phyloP scores from a whole-genome alignment of 2,797 vertebrate species.

The Sarcophilus harrisii region DNA sequence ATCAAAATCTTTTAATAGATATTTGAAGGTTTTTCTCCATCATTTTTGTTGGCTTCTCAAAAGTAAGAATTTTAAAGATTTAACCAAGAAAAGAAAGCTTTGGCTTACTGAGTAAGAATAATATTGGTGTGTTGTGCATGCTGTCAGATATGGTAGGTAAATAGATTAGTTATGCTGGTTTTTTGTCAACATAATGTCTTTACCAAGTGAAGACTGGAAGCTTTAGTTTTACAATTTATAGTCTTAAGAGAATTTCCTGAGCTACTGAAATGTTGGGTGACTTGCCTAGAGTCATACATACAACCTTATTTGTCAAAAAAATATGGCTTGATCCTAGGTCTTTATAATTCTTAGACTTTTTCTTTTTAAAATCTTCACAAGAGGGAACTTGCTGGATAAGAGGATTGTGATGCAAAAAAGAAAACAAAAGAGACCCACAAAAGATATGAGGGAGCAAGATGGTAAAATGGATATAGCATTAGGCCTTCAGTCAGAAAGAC shows the following conservation, averaged over 20 bases:
- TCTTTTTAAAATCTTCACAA: not conserved
- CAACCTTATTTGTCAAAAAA: not conserved
- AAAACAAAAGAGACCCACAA: not conserved
- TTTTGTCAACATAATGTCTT: no score
- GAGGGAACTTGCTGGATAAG: not conserved
- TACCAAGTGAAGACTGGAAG: not conserved
- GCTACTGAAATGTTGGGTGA: not conserved
- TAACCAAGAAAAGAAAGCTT: not conserved
- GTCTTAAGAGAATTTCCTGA: not conserved
- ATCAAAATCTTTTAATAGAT: not conserved
- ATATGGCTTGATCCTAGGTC: not conserved
- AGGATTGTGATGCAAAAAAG: not conserved
- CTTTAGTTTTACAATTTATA: not conserved
- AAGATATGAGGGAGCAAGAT: not conserved
- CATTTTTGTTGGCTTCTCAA: not conserved
- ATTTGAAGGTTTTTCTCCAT: not conserved
- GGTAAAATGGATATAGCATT: not conserved
- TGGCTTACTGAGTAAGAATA: not conserved
- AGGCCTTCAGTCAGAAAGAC: not conserved
- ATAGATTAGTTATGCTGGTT: not conserved
- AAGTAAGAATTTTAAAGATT: not conserved
- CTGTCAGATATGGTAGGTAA: not conserved
- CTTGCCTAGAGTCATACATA: not conserved
- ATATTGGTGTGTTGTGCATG: not conserved
- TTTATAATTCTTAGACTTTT: not conserved